Conservation (phyloP, 2,797 vertebrate genomes). For the Acrocephalus scirpaceus region DNA sequence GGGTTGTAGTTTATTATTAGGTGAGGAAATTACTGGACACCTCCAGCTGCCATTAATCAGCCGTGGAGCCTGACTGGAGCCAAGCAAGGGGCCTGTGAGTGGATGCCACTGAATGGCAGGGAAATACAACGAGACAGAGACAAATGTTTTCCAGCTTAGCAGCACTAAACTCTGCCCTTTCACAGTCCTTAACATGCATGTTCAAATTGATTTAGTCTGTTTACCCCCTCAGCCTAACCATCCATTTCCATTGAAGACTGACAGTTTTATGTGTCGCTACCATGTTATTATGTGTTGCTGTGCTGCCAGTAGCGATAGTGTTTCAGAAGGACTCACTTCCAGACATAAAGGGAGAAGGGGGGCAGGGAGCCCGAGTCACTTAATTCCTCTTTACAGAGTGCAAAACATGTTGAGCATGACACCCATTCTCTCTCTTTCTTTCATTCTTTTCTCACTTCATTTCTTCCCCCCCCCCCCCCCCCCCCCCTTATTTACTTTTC, state of each 20-base stretch:
- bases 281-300: constrained; percentile 87
- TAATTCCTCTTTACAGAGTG: constrained; percentile 74
- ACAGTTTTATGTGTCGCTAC: constrained; percentile 90
- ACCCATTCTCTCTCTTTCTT: not conserved
- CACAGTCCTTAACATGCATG: constrained; percentile 79
- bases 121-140: constrained; percentile 84
- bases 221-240: constrained; percentile 74
- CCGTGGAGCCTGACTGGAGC: constrained; percentile 87
- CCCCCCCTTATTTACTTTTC: not conserved
- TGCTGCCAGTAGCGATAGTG: constrained; percentile 83
- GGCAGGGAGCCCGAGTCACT: constrained; percentile 27
- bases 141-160: constrained; percentile 80
- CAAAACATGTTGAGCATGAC: constrained; percentile 74
- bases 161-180: constrained; percentile 78
- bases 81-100: constrained; percentile 78
- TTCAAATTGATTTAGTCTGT: constrained; percentile 88
- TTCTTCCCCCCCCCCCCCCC: not conserved
- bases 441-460: not conserved
- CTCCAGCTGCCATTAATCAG: constrained; percentile 93
- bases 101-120: constrained; percentile 73
- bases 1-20: constrained; percentile 83
- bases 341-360: constrained; percentile 81
- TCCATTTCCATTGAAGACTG: constrained; percentile 78
- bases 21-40: constrained; percentile 88
- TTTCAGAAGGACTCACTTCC: constrained; percentile 85